These are phyloP conservation scores for Acyrthosiphon pisum DNA, from an alignment of 1,140 invertebrate species.

Conservation along the genomic window DNA sequence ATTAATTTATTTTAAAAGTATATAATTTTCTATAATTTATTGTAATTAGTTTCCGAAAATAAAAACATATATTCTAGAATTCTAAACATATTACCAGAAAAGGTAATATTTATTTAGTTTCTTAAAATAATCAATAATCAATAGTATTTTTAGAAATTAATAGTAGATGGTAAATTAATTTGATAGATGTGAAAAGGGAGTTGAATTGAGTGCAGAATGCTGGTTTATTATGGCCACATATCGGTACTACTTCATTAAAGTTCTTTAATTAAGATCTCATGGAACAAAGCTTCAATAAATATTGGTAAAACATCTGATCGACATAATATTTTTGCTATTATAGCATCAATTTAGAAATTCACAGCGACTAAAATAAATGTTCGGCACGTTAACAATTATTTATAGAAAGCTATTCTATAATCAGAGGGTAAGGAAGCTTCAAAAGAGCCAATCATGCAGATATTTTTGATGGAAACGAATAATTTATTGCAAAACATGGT, in stretches of 20 bases:
- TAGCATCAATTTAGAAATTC: no score
- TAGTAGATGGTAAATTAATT: no score
- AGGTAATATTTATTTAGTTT: background rate
- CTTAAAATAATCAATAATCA: background rate
- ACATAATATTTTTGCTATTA: no score
- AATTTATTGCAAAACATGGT: background rate
- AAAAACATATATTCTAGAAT: background rate
- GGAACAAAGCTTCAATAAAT: no score
- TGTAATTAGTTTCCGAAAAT: background rate
- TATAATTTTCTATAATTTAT: background rate
- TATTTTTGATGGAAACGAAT: background rate
- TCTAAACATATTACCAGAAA: background rate
- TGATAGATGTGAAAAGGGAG: background rate
- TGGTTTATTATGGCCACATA: background rate
- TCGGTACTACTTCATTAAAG: no score
- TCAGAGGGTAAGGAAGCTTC: background rate
- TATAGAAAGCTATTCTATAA: background rate
- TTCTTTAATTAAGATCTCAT: no score
- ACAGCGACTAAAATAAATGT: background rate
- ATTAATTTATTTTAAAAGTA: background rate
- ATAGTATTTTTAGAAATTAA: background rate
- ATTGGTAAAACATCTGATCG: no score
- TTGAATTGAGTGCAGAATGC: background rate
- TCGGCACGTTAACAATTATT: background rate
- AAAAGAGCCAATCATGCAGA: background rate